Evolutionary conservation across 2,888 invertebrate species (phyloP), one percentile per base, ranked within the genome.

Genomic region (Euplagia quadripunctaria): DNA sequence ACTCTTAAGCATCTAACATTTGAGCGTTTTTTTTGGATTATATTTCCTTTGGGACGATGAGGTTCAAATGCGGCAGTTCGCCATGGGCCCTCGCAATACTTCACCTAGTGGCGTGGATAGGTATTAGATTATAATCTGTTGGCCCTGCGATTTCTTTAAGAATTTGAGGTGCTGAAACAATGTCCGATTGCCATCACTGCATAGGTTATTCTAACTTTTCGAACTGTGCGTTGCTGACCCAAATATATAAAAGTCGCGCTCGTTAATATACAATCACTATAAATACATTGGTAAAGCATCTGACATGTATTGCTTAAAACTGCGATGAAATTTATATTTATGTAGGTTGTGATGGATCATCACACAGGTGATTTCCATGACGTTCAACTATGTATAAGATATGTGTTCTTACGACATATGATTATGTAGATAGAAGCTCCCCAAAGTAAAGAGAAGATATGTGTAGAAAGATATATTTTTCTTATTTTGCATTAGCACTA

Each of bases 381-480:
- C 68, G 74, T 66, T 69, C 16, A 74, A 71, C 43, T n/a, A 17
- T 70, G 41, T 49, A 51, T 64, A 71, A 83, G 79, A 82, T 82
- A 84, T 80, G 81, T 78, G 41, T 70, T 72, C 63, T 69, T 74
- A 74, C 64, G 63, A 71, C 68, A 41, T 64, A 70, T 76, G 80
- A 80, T 79, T 80, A 84, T 79, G 74, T 78, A 46, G 66, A 71
- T 49, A 77, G 65, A 81, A 83, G 80, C 80, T 79, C 72, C 63
- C 69, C 46, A 70, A 71, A 75, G 74, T 70, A 83, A 77, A 66
- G 68, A 73, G 69, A 81, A 72, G 76, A 82, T 82, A 84, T 76
- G 69, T 76, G 65, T 61, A 76, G 64, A 43, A 68, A 69, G 61
- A 51, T 31, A 51, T 31, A 1, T 61, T 14, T 61, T 61, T 61